Evolutionary conservation across 1,140 invertebrate genomes (phyloP).

Genomic region (Whitmania pigra): DNA sequence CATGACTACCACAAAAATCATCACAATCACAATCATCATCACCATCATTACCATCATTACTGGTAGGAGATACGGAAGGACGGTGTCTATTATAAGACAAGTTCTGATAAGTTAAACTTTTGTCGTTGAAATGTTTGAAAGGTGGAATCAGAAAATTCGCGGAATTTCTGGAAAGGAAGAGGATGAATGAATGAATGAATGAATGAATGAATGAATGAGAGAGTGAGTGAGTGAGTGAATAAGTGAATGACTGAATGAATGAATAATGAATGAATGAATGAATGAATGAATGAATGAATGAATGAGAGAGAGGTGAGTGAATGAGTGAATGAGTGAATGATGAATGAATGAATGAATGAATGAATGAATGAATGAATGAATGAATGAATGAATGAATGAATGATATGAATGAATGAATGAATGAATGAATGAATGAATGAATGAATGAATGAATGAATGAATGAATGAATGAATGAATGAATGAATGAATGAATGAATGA

Average conservation of each 20-base stretch:
- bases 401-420: constrained; percentile 19
- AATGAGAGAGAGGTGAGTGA: background rate
- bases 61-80: too few species aligned
- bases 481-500: constrained; percentile 12
- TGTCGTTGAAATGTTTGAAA: too few species aligned
- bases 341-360: background rate
- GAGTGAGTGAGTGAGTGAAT: background rate
- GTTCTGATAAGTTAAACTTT: too few species aligned
- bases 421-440: constrained; percentile 10
- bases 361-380: constrained; percentile 9
- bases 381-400: constrained; percentile 17
- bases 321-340: constrained; percentile 8
- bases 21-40: too few species aligned
- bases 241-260: constrained; percentile 19
- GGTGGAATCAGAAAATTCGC: too few species aligned
- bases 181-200: constrained; percentile 18
- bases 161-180: background rate
- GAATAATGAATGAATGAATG: constrained; percentile 23
- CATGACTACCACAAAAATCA: too few species aligned
- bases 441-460: constrained; percentile 17
- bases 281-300: constrained; percentile 20
- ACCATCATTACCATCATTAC: too few species aligned
- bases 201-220: constrained; percentile 18
- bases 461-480: constrained; percentile 13
- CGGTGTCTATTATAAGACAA: too few species aligned